Percentiles rank a stretch among this genome's conserved stretches.
These are phyloP conservation scores for Charanyca ferruginea DNA, from an alignment of 2,888 invertebrate genomes.

Conservation along the genomic window DNA sequence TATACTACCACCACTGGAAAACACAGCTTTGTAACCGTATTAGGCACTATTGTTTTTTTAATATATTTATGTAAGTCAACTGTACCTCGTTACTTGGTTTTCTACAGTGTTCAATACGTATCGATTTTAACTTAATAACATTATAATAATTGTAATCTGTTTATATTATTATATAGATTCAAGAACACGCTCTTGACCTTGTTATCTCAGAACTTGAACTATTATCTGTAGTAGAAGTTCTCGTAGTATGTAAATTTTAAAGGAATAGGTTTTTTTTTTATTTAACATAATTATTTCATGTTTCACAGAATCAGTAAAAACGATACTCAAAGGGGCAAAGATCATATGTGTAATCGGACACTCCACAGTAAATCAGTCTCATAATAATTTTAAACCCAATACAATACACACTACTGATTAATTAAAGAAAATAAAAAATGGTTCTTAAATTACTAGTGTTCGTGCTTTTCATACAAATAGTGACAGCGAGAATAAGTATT, in stretches of 20 bases:
- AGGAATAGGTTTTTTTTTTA: conserved; percentile 2
- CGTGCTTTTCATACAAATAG: conserved; percentile 40
- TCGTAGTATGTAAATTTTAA: background rate
- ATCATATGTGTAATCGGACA: conserved; percentile 1
- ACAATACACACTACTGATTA: background rate
- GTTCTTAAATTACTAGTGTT: conserved; percentile 32
- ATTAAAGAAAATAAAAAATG: conserved; percentile 37
- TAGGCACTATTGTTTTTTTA: background rate
- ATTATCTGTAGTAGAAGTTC: conserved; percentile 4
- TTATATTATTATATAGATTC: conserved; percentile 16
- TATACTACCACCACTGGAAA: background rate
- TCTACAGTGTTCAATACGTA: conserved; percentile 11
- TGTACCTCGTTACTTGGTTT: background rate
- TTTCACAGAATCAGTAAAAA: conserved; percentile 18
- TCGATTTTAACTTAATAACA: conserved; percentile 9
- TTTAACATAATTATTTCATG: conserved; percentile 5
- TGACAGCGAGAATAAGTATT: conserved; percentile 48
- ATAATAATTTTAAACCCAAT: background rate
- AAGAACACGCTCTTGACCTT: conserved; percentile 52
- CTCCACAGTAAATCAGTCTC: conserved; percentile 18
- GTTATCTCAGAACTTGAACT: conserved; percentile 39
- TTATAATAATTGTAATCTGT: conserved; percentile 16
- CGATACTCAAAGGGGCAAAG: conserved; percentile 22
- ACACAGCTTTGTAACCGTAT: background rate
- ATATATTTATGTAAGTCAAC: background rate